Percentiles rank a stretch among this genome's conserved stretches.
Conservation (phyloP, 2,113 vertebrate genomes). For the Salminus brasiliensis region DNA sequence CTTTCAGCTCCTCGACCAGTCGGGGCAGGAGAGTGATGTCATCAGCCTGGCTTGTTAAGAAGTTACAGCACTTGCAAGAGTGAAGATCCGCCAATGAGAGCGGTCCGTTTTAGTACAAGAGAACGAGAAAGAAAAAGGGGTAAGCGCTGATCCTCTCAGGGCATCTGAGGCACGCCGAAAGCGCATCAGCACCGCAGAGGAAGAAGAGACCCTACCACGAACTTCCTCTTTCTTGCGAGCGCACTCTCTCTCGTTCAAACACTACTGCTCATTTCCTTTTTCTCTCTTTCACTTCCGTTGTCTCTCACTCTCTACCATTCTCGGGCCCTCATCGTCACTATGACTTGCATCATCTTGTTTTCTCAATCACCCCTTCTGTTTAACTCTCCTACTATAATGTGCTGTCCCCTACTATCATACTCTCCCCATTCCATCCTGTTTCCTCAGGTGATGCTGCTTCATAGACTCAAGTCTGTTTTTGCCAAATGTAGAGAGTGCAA, state of each 20-base stretch:
- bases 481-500: not conserved
- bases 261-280: conserved; percentile 30
- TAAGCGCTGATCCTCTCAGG: not conserved
- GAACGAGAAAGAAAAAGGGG: conserved; percentile 15
- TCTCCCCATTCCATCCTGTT: not conserved
- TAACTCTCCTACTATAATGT: not conserved
- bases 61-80: not conserved
- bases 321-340: not conserved
- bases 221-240: conserved; percentile 34
- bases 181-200: conserved; percentile 17
- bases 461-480: not conserved
- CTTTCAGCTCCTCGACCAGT: conserved; percentile 23
- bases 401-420: not conserved
- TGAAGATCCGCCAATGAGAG: conserved; percentile 2
- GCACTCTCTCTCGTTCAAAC: conserved; percentile 23
- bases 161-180: not conserved
- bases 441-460: not conserved
- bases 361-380: not conserved
- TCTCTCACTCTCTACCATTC: not conserved
- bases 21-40: not conserved
- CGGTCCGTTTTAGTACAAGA: not conserved
- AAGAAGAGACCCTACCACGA: conserved; percentile 14
- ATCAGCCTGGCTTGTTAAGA: not conserved
- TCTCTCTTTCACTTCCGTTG: conserved; percentile 18
- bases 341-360: not conserved